Percentiles rank a stretch among this genome's conserved stretches.
phyloP scores from a whole-genome alignment of 2,113 vertebrate species.

The Lophius piscatorius region DNA sequence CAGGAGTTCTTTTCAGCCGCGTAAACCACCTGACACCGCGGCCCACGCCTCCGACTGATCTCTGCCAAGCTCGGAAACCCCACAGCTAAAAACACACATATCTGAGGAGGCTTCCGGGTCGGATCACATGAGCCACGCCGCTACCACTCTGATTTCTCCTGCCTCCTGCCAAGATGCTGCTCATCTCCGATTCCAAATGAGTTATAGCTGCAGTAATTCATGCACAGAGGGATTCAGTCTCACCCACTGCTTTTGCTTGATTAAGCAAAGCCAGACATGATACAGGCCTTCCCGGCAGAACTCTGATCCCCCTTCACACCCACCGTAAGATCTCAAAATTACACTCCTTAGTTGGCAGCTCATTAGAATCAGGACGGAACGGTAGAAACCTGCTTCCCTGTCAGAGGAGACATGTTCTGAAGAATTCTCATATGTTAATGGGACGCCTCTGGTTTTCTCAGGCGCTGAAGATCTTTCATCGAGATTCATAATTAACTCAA shows the following conservation, averaged over 20 bases:
- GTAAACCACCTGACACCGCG: neutral
- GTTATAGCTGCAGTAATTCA: slow-evolving; percentile 50
- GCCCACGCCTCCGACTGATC: slow-evolving; percentile 3
- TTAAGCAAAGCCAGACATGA: slow-evolving; percentile 47
- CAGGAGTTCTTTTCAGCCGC: too few relatives aligned
- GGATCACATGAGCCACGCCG: slow-evolving; percentile 4
- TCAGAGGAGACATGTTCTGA: too few relatives aligned
- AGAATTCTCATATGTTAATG: slow-evolving; percentile 9
- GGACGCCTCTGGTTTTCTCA: neutral
- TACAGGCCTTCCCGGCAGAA: slow-evolving; percentile 35
- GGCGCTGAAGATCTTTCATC: too few relatives aligned
- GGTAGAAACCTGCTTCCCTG: too few relatives aligned
- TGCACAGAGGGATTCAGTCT: slow-evolving; percentile 24
- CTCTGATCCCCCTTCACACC: slow-evolving; percentile 55
- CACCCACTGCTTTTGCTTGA: slow-evolving; percentile 53
- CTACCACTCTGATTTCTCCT: neutral
- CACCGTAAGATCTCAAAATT: slow-evolving; percentile 33
- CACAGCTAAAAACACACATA: neutral
- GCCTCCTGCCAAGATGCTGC: slow-evolving; percentile 12
- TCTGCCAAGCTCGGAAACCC: neutral
- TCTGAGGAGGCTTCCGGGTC: neutral
- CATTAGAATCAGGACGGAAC: slow-evolving; percentile 21
- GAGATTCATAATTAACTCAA: too few relatives aligned
- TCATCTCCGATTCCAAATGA: slow-evolving; percentile 42
- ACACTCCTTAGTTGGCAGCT: slow-evolving; percentile 41